Percentiles rank a stretch among this genome's conserved stretches.
Evolutionary conservation across 2,113 vertebrate species (phyloP).

Genomic region (Anguilla rostrata): DNA sequence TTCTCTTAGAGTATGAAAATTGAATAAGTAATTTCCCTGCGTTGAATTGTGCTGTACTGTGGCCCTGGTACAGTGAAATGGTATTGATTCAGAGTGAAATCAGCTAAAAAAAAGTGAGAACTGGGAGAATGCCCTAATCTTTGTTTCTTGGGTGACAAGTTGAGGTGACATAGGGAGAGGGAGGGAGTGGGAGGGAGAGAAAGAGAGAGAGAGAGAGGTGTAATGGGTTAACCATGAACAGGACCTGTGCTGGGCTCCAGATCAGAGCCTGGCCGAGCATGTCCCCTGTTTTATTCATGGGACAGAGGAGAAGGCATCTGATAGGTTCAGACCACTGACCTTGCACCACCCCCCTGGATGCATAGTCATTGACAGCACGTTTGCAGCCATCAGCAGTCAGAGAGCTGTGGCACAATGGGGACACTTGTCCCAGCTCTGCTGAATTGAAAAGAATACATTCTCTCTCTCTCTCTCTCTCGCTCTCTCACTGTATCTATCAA

Average conservation of each 20-base stretch:
- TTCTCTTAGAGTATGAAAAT: too few species aligned
- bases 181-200: background rate
- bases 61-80: background rate
- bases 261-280: conserved; percentile 11
- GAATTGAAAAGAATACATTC: too few species aligned
- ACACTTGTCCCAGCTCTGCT: background rate
- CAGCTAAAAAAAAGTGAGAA: background rate
- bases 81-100: background rate
- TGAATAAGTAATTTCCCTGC: too few species aligned
- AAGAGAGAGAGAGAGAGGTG: background rate
- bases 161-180: background rate
- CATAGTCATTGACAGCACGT: background rate
- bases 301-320: background rate
- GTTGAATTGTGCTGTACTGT: too few species aligned
- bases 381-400: background rate
- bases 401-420: background rate
- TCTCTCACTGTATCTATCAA: background rate
- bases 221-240: background rate
- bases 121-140: background rate
- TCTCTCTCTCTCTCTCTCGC: background rate
- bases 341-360: conserved; percentile 18
- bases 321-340: conserved; percentile 34
- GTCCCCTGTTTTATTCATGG: conserved; percentile 23
- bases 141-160: background rate
- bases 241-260: background rate